Percentiles rank a stretch among this genome's conserved stretches.
Conservation (phyloP, 2,113 vertebrate species). For the Crotophaga sulcirostris region DNA sequence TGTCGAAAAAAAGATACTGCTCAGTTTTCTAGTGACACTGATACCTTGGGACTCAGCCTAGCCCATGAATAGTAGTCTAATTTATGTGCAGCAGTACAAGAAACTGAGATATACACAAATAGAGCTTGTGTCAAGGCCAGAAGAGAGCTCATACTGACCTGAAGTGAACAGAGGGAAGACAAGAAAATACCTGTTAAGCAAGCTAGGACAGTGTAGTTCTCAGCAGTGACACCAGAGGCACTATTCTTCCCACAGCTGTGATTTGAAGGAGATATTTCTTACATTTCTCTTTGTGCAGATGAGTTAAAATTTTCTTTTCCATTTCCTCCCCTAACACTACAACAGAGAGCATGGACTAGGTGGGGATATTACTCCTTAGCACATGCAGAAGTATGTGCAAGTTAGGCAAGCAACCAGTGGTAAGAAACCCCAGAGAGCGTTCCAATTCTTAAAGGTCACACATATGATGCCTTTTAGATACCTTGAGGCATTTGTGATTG, state of each 20-base stretch:
- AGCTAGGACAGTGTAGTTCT: background rate
- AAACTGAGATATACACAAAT: background rate
- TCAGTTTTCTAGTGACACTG: background rate
- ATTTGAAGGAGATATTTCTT: background rate
- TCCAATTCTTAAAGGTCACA: background rate
- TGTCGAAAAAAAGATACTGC: background rate
- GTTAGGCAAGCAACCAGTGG: background rate
- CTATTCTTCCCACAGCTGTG: fast-evolving
- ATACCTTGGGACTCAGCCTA: background rate
- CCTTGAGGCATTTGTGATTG: background rate
- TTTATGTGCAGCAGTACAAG: background rate
- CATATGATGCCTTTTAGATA: background rate
- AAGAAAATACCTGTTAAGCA: background rate
- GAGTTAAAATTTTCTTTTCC: background rate
- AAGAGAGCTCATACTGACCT: background rate
- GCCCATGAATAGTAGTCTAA: background rate
- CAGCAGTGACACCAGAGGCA: background rate
- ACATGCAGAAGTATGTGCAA: background rate
- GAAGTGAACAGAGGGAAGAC: background rate
- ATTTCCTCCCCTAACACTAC: background rate
- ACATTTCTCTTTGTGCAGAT: background rate
- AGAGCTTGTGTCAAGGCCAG: background rate
- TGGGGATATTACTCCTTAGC: background rate
- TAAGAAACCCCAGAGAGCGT: background rate
- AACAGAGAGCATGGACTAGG: background rate